phyloP scores from a whole-genome alignment of 2,888 invertebrate species.

The Tenthredo mesomela region DNA sequence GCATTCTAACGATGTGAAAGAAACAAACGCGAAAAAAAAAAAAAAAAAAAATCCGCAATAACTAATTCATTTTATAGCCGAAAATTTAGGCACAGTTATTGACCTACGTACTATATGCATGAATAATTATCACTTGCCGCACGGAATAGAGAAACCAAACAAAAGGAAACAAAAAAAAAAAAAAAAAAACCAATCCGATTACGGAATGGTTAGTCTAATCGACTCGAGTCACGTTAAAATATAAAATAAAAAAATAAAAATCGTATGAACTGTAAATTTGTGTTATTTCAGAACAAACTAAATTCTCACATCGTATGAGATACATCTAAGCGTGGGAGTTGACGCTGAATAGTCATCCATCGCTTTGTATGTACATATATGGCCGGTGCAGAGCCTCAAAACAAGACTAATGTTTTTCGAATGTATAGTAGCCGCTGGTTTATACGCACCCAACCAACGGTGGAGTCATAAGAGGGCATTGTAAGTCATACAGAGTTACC shows the following conservation, averaged over 20 bases:
- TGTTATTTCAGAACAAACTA: not conserved
- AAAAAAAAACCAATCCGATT: not conserved
- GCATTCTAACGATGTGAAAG: not conserved
- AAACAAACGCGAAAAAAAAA: not conserved
- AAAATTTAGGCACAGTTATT: not conserved
- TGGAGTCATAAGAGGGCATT: conserved; percentile 72
- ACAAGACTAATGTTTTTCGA: conserved; percentile 71
- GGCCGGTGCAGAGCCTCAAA: not conserved
- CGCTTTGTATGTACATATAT: conserved; percentile 2
- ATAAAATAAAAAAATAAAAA: not conserved
- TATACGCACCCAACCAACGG: not conserved
- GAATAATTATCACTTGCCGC: not conserved
- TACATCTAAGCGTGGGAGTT: not conserved
- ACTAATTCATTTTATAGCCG: not conserved
- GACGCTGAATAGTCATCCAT: not conserved
- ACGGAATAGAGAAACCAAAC: not conserved
- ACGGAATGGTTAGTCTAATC: not conserved
- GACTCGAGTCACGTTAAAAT: not conserved
- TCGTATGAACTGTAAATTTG: not conserved
- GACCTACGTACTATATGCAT: not conserved
- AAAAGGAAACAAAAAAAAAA: not conserved
- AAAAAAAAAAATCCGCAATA: not conserved
- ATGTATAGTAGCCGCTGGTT: conserved; percentile 66
- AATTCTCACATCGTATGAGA: conserved; percentile 3
- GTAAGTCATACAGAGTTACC: conserved; percentile 75